A percentile compares a stretch with the other conserved stretches of the same genome.
Evolutionary conservation across 2,113 vertebrate species (phyloP).

Genomic region (Saccopteryx leptura): DNA sequence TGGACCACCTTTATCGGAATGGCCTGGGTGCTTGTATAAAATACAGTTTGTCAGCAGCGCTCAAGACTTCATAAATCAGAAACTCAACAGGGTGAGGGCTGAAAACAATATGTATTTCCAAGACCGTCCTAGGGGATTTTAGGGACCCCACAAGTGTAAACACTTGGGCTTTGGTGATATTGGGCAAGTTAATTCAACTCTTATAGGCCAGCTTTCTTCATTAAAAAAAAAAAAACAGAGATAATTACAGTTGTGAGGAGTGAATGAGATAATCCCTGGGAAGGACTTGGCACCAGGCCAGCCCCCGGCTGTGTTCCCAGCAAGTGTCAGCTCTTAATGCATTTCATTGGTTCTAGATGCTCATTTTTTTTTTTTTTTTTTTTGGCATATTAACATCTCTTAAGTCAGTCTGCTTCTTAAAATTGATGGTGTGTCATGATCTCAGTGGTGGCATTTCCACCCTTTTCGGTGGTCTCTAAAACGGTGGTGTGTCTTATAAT

Average conservation of each 20-base stretch:
- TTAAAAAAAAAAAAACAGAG: constrained; percentile 60
- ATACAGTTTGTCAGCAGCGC: neutral
- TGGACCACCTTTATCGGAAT: neutral
- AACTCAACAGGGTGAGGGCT: neutral
- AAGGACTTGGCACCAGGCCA: constrained; percentile 54
- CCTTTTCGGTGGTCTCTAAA: neutral
- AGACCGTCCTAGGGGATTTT: neutral
- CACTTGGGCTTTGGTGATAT: neutral
- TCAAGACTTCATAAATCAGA: neutral
- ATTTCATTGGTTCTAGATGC: constrained; percentile 45
- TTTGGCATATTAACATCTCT: constrained; percentile 36
- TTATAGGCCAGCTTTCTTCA: constrained; percentile 25
- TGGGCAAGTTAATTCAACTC: constrained; percentile 35
- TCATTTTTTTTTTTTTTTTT: neutral
- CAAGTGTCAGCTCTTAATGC: constrained; percentile 66
- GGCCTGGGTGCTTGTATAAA: neutral
- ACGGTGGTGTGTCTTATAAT: neutral
- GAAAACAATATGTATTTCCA: neutral
- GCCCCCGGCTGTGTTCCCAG: constrained; percentile 65
- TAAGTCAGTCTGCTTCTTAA: constrained; percentile 59
- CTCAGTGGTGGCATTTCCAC: neutral
- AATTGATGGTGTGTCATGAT: neutral
- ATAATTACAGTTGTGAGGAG: constrained; percentile 64
- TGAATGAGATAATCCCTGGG: constrained; percentile 43
- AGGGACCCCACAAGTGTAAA: neutral